Evolutionary conservation across 2,797 vertebrate genomes (phyloP), one percentile per base, ranked within the genome.

Genomic region (Notolabrus celidotus): DNA sequence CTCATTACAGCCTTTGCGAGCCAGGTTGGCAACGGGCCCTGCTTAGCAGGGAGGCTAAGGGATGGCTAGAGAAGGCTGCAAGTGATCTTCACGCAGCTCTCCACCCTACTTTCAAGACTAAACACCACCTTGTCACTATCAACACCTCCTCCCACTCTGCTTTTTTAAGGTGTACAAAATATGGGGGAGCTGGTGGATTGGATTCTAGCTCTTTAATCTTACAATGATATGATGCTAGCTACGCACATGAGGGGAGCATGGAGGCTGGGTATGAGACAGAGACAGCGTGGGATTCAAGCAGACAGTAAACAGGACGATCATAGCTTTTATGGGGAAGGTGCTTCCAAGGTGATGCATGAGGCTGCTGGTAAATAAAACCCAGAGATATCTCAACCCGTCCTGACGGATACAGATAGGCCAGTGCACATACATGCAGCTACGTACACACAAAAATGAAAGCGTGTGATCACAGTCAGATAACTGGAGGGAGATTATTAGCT

Each of bases 1-100:
- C 86, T 91, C 88, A 93, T 93, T 93, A 92, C 82, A 82, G 87
- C 81, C 74, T 88, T 86, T 63, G 76, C 55, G 41, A 84, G 84
- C 39, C 88, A 86, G 88, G 46, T 68, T 90, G 87, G 88, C 90
- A 89, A 79, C 20, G 51, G 73, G 86, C 88, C 88, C 83, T n/a
- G 74, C 83, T 86, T 65, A 69, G 62, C 83, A 79, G 83, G 33
- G 42, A 86, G 74, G 67, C 73, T 59, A 69, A 63, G 69, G 74
- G 62, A 74, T 49, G 67, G 75, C 66, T 67, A 55, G 61, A 68
- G 50, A 71, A 74, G 60, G 54, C 67, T 74, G 86, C 75, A 56
- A 84, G 67, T 74, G 88, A 90, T 87, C 82, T 85, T 87, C 72
- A 78, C 67, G 69, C 77, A 50, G 63, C 57, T 78, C 85, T 84